phyloP scores from a whole-genome alignment of 2,888 invertebrate genomes.

The Sinodicranocentrus sp. region DNA sequence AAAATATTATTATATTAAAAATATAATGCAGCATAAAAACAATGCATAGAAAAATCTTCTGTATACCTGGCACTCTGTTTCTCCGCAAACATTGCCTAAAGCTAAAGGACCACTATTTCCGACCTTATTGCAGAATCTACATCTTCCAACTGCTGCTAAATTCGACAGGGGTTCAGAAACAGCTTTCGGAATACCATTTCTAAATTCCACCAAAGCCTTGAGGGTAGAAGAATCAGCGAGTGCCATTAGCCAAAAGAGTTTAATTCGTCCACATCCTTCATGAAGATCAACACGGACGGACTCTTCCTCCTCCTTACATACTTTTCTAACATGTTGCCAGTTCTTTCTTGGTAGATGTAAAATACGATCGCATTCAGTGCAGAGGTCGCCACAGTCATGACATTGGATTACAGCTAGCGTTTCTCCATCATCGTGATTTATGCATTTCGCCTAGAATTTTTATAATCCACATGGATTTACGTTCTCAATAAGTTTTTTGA shows the following conservation, averaged over 20 bases:
- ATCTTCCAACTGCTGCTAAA: conserved; percentile 83
- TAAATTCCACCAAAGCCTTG: conserved; percentile 93
- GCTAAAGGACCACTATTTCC: conserved; percentile 90
- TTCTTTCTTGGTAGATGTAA: conserved; percentile 94
- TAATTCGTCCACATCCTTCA: conserved; percentile 95
- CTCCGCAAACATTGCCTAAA: conserved; percentile 95
- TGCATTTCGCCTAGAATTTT: conserved; percentile 89
- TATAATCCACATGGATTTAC: no score
- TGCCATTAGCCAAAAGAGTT: conserved; percentile 95
- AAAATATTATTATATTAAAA: background rate
- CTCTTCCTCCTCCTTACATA: conserved; percentile 97
- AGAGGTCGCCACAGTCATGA: conserved; percentile 92
- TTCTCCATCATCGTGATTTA: conserved; percentile 97
- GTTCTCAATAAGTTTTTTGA: no score
- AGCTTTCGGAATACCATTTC: conserved; percentile 84
- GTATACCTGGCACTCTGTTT: conserved; percentile 91
- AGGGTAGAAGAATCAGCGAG: conserved; percentile 95
- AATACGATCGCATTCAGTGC: conserved; percentile 97
- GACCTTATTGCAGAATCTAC: conserved; percentile 94
- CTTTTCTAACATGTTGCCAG: conserved; percentile 90
- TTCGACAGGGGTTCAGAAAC: conserved; percentile 71
- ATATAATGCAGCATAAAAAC: no score
- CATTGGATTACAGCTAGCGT: conserved; percentile 96
- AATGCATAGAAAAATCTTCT: background rate
- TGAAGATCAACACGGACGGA: conserved; percentile 98